Evolutionary conservation across 2,888 invertebrate genomes (phyloP), one percentile per base, ranked within the genome.

Genomic region (Isotomurus palustris): DNA sequence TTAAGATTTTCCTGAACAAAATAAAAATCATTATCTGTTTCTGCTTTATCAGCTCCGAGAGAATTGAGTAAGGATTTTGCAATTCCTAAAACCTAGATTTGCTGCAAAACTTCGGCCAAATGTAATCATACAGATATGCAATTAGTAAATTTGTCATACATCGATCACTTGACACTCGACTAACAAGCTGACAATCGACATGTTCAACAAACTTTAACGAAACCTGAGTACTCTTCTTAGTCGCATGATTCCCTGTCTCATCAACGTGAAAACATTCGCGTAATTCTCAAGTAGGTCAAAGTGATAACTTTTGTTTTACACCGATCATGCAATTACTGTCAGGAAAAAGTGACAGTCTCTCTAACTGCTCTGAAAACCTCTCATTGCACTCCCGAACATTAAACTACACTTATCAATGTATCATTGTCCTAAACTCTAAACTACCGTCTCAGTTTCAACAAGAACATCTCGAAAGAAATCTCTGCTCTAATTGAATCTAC

Each of bases 101-200:
- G n/a, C n/a, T n/a, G n/a, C n/a, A n/a, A n/a, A n/a, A n/a, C n/a
- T n/a, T n/a, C n/a, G n/a, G n/a, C n/a, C n/a, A n/a, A n/a, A n/a
- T n/a, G n/a, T n/a, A n/a, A n/a, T n/a, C n/a, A n/a, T n/a, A n/a
- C n/a, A n/a, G n/a, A 19, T 43, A 19, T 22, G 43, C 56, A 62
- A 49, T 56, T 51, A 40, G 49, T 32, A 65, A 56, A 53, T 56
- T 62, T 67, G 62, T 67, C 62, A 64, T 36, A 47, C 54, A 64
- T 62, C 62, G 49, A 62, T 67, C 66, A 64, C 53, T 52, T 62
- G 38, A 48, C 64, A 60, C 62, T 44, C 56, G 59, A 60, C 56
- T 67, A 67, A 67, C 66, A 60, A 64, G 64, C n/a, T n/a, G n/a
- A 36, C 49, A 32, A 45, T 43, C 52, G 62, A 58, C 62, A 58